Evolutionary conservation across 2,888 invertebrate species (phyloP), one percentile per base, ranked within the genome.

Genomic region (Melinopterus prodromus): DNA sequence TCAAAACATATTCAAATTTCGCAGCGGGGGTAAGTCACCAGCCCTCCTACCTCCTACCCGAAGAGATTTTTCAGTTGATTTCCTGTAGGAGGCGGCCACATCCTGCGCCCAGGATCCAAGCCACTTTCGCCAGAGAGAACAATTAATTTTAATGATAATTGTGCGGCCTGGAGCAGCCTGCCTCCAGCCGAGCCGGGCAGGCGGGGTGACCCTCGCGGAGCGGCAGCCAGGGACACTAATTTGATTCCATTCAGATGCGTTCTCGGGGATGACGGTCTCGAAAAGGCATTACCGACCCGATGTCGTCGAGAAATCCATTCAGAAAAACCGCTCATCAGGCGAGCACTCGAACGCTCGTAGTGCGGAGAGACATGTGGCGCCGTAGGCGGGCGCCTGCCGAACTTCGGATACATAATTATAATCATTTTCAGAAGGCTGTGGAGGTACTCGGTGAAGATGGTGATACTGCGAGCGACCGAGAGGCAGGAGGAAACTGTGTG

Each of bases 361-460:
- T 16, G 69, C 70, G 71, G 76, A n/a, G 35, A 53, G 84, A 85
- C 84, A 85, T 84, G 83, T 86, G 87, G 88, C 88, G 88, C 88
- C 88, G 87, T 86, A 87, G 88, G 88, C 88, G 88, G 87, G 85
- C 87, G 86, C 84, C 87, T 85, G 86, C 84, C 86, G 85, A 86
- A 86, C 86, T 86, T 86, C 83, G 84, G 82, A 83, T 82, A 83
- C 85, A 83, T 88, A 88, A 88, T 88, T 88, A 88, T 86, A 86
- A 88, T 88, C 86, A 88, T 88, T 88, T 87, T 84, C 2, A 26
- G 26, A 26, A 26, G 80, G 83, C 82, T 84, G 84, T 84, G 82
- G 83, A 84, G 81, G 80, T 83, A 3, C 2, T 71, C 82, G 81
- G 80, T 71, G 82, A 80, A 80, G 82, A 85, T 53, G 86, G 84